Base-by-base conservation (phyloP, 2,888 invertebrate genomes). In the Harpalus rufipes region DNA sequence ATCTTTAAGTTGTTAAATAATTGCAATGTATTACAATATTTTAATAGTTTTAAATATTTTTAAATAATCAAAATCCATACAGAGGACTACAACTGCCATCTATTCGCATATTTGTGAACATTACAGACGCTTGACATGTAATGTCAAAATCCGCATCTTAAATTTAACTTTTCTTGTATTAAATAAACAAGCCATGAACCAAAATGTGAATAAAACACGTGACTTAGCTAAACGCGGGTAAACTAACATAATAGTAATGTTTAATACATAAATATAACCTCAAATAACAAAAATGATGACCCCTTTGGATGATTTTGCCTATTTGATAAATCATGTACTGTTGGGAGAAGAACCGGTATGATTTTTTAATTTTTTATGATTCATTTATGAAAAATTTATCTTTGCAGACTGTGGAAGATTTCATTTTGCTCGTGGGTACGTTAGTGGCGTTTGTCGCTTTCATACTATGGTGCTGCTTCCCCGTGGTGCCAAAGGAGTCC, bases 401-500 rank as follows among this genome's bases (percentile, higher is more conserved):
- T 51, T 51, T 89, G 41, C 88, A 94, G 94, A 93, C 93, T 14
- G 92, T 94, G 80, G 94, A 94, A 90, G 94, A 94, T 89, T 93
- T 93, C 87, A 93, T 94, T 86, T 89, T 94, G 78, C 90, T 94
- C 63, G 91, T 94, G 87, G 94, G 94, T 41, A 94, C 94, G 41
- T 88, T 93, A 87, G 94, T 94, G 85, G 94, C 94, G 74, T 94
- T 94, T 88, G 91, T 94, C 86, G 94, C 94, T 32, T 94, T 94
- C 88, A 92, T 94, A 85, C 89, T 94, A 39, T 94, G 94, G 94
- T 94, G 94, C 89, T 94, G 94, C 89, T 94, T 94, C 89, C 94
- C 94, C 0, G 89, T 90, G n/a, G 88, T 89, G 51, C 91, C 90
- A 4, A 90, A 89, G 87, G 90, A 90, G 81, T 87, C 88, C n/a